phyloP scores from a whole-genome alignment of 2,113 vertebrate species.

The Otus sunia region DNA sequence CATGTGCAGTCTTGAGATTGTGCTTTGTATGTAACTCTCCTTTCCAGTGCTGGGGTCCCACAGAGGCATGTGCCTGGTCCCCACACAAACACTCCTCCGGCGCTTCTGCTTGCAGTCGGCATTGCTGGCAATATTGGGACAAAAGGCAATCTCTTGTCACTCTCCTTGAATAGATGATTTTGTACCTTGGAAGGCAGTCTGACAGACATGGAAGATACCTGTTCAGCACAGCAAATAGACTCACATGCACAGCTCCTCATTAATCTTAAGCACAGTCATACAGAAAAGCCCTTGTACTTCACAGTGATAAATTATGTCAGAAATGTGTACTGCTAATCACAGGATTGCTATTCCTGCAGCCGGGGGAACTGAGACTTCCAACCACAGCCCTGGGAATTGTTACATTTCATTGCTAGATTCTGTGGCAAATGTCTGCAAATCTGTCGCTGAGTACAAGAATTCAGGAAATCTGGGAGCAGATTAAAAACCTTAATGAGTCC shows the following conservation, averaged over 20 bases:
- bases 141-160: background rate
- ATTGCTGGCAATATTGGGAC: background rate
- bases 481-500: background rate
- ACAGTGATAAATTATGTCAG: background rate
- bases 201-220: background rate
- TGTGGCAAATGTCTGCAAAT: background rate
- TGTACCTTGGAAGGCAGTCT: background rate
- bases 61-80: background rate
- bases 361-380: background rate
- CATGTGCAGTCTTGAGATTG: background rate
- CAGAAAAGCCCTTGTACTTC: background rate
- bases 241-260: background rate
- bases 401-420: background rate
- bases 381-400: background rate
- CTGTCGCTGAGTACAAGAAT: background rate
- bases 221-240: background rate
- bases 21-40: background rate
- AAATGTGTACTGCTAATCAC: background rate
- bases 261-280: background rate
- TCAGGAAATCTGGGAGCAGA: background rate
- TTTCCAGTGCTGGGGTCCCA: background rate
- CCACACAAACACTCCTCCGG: background rate
- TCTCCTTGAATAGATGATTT: background rate
- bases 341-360: background rate
- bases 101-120: background rate